Evolutionary conservation across 1,140 invertebrate genomes (phyloP), one percentile per base, ranked within the genome.

Genomic region (Trigoniulus corallinus): DNA sequence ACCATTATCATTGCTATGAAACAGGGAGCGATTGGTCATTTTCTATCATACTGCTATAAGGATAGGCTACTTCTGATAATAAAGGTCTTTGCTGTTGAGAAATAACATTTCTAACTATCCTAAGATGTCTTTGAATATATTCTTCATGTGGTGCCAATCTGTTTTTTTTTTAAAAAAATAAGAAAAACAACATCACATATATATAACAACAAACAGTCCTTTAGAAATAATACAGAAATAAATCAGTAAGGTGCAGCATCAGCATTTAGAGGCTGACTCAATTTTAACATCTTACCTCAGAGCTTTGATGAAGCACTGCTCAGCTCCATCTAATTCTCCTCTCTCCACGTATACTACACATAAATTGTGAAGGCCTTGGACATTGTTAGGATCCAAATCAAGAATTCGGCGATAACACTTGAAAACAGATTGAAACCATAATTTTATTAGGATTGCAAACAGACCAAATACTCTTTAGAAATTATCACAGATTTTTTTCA

Each of bases 311-410:
- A 72, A 58, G 59, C 71, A 72, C 52, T 64, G 62, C 52, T 72
- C 71, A 1, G 67, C 71, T 23, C 53, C 41, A 4, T 64, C 52
- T 21, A 72, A 57, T 46, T 69, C 61, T 2, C 67, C 69, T 3
- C 58, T 51, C 54, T 72, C 69, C 15, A 72, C 67, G 54, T 64
- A 65, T 12, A 71, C 67, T 0, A 72, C 70, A 61, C 71, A 72
- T 24, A 72, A 56, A 52, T 72, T 72, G 56, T 72, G 71, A 50
- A 62, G 56, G 3, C 67, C 71, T 53, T 72, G 69, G 24, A 69
- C 59, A 54, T 72, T 67, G 1, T 58, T 52, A 7, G 70, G 68
- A n/a, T 72, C 66, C 1, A 60, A 43, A 20, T 54, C 49, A n/a
- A 72, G 50, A 45, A 72, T 67, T 44, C 57, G 58, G 24, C 55